phyloP scores from a whole-genome alignment of 2,888 invertebrate genomes.

The Melipona beecheii region DNA sequence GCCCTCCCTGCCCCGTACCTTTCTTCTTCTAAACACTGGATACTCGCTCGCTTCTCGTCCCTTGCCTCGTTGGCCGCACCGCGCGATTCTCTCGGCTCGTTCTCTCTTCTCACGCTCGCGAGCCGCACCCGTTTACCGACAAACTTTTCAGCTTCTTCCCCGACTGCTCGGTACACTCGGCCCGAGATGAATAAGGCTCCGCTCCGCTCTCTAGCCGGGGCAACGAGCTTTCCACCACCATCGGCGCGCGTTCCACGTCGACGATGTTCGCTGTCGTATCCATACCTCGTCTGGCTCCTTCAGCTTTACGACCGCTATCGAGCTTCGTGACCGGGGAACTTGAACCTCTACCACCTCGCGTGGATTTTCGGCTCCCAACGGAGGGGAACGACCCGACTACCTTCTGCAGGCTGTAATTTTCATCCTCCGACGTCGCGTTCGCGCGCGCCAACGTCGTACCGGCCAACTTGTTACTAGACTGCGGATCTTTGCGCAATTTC shows the following conservation, averaged over 20 bases:
- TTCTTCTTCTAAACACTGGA: constrained; percentile 9
- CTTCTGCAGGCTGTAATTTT: constrained; percentile 58
- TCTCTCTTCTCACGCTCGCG: constrained; percentile 45
- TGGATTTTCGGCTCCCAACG: constrained; percentile 63
- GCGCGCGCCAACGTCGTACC: constrained; percentile 25
- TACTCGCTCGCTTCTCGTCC: background rate
- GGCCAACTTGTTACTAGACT: no score
- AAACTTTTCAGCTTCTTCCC: constrained; percentile 55
- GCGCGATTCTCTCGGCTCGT: background rate
- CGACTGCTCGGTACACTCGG: constrained; percentile 36
- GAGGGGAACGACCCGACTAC: constrained; percentile 53
- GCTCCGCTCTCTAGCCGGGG: constrained; percentile 18
- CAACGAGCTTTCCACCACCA: constrained; percentile 40
- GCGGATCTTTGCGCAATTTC: no score
- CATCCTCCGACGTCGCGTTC: constrained; percentile 16
- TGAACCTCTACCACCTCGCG: constrained; percentile 55
- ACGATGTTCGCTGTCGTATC: constrained; percentile 67
- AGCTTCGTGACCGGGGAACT: constrained; percentile 69
- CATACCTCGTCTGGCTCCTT: constrained; percentile 54
- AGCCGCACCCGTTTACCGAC: constrained; percentile 48
- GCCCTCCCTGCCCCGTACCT: no score
- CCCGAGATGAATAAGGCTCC: constrained; percentile 34
- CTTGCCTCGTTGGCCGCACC: background rate
- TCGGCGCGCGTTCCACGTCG: constrained; percentile 56
- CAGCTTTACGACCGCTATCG: constrained; percentile 67